These are phyloP conservation scores for Anas flavirostris DNA, from an alignment of 2,797 vertebrate species.

Conservation along the genomic window DNA sequence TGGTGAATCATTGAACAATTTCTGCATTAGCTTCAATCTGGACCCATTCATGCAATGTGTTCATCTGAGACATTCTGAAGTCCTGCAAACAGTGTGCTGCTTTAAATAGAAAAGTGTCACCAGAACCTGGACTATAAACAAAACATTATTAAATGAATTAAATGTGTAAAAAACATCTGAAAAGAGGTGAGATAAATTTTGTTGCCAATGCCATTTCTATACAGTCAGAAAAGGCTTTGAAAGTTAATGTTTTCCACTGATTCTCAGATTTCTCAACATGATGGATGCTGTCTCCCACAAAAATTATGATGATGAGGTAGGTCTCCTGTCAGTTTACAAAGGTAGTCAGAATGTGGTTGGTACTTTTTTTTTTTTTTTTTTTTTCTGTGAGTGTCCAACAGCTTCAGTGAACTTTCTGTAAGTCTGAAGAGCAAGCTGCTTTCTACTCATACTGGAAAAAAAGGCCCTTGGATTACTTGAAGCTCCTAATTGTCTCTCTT, in stretches of 20 bases:
- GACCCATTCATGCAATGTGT: conserved; percentile 52
- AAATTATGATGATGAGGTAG: background rate
- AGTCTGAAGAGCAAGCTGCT: background rate
- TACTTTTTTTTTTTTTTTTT: background rate
- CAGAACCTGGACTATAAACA: conserved; percentile 28
- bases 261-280: background rate
- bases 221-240: conserved; percentile 12
- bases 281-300: background rate
- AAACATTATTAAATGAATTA: conserved; percentile 30
- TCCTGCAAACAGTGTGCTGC: conserved; percentile 24
- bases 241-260: background rate
- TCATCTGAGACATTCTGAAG: conserved; percentile 34
- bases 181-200: background rate
- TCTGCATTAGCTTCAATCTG: conserved; percentile 54
- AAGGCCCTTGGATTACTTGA: background rate
- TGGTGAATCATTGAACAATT: conserved; percentile 58
- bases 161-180: conserved; percentile 30
- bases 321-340: background rate
- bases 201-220: background rate
- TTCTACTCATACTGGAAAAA: background rate
- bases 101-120: conserved; percentile 38
- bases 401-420: background rate
- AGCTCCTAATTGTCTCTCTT: background rate
- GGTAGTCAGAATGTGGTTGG: background rate
- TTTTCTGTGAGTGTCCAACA: background rate